Percentiles rank a stretch among this genome's conserved stretches.
phyloP scores from a whole-genome alignment of 2,888 invertebrate genomes.

The Scelioninae gen. 1 region DNA sequence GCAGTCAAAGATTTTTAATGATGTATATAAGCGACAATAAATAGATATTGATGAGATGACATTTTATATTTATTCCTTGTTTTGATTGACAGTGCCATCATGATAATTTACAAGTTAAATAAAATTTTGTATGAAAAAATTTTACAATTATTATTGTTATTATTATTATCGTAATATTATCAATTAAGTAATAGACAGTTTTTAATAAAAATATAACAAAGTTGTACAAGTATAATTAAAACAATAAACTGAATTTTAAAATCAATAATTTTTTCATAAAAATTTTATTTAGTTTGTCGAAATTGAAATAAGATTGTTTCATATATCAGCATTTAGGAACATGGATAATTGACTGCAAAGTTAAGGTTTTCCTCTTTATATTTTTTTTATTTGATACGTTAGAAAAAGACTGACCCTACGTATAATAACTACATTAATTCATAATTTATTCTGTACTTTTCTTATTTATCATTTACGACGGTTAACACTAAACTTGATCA shows the following conservation, averaged over 20 bases:
- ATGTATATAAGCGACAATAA: constrained; percentile 41
- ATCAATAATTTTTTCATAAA: too few relatives aligned
- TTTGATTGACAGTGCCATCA: constrained; percentile 11
- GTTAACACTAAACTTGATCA: background rate
- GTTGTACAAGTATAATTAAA: too few relatives aligned
- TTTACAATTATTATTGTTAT: too few relatives aligned
- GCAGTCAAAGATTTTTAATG: constrained; percentile 25
- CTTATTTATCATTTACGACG: background rate
- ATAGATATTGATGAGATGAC: constrained; percentile 46
- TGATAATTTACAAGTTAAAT: background rate
- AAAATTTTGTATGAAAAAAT: too few relatives aligned
- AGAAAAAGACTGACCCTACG: background rate
- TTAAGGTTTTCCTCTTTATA: too few relatives aligned
- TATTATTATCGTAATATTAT: too few relatives aligned
- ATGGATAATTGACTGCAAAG: constrained; percentile 6
- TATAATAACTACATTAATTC: background rate
- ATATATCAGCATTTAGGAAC: background rate
- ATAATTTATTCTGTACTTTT: background rate
- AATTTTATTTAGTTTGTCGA: too few relatives aligned
- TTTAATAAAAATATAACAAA: too few relatives aligned
- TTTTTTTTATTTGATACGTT: background rate
- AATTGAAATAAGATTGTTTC: too few relatives aligned
- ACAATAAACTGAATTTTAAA: too few relatives aligned
- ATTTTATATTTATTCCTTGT: background rate
- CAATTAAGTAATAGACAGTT: too few relatives aligned